A percentile compares a stretch with the other conserved stretches of the same genome.
Conservation (phyloP, 2,888 invertebrate species). For the Amorpha juglandis region DNA sequence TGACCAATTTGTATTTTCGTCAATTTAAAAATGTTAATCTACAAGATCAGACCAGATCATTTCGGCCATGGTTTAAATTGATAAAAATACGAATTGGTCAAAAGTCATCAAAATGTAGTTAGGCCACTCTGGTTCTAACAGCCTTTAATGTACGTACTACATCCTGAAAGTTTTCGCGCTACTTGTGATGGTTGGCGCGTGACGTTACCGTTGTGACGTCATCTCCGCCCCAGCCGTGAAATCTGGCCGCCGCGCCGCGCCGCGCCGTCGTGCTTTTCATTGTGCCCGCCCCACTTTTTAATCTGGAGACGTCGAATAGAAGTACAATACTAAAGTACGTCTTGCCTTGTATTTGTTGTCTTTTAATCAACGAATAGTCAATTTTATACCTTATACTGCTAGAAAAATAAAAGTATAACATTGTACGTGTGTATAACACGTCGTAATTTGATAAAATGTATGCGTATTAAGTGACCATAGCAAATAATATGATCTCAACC, state of each 20-base stretch:
- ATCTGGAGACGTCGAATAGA: slow-evolving; percentile 79
- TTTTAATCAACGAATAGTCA: slow-evolving; percentile 67
- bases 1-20: too few relatives aligned
- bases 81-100: too few relatives aligned
- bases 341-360: slow-evolving; percentile 63
- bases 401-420: background rate
- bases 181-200: slow-evolving; percentile 42
- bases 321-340: slow-evolving; percentile 74
- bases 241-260: slow-evolving; percentile 55
- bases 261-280: slow-evolving; percentile 65
- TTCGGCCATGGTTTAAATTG: too few relatives aligned
- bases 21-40: too few relatives aligned
- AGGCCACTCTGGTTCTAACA: too few relatives aligned
- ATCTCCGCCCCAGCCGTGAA: slow-evolving; percentile 54
- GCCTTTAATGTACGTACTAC: too few relatives aligned
- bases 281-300: slow-evolving; percentile 77
- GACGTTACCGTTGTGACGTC: slow-evolving; percentile 67
- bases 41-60: too few relatives aligned
- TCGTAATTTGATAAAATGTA: too few relatives aligned
- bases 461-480: too few relatives aligned
- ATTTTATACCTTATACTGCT: slow-evolving; percentile 31
- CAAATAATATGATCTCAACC: too few relatives aligned
- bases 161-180: background rate
- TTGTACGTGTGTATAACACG: too few relatives aligned
- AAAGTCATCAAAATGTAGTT: too few relatives aligned